A percentile compares a stretch with the other conserved stretches of the same genome.
Conservation (phyloP, 2,888 invertebrate species). For the Chaetogeoica ovagalla region DNA sequence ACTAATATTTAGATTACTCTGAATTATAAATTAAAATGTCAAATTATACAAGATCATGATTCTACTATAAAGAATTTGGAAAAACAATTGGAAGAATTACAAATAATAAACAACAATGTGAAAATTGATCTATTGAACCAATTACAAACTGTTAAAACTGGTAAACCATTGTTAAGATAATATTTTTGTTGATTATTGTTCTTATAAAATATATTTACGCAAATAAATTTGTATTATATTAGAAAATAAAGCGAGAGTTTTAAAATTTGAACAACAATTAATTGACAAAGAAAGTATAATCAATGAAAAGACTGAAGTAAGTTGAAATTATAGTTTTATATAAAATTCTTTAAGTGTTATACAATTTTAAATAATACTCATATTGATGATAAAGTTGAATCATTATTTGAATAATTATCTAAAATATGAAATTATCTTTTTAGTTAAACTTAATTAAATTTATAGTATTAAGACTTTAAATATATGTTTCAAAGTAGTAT, state of each 20-base stretch:
- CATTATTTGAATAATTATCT: no score
- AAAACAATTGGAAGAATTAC: conserved; percentile 28
- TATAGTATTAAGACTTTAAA: no score
- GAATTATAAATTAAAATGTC: conserved; percentile 40
- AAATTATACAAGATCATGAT: conserved; percentile 26
- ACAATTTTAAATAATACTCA: no score
- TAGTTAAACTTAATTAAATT: no score
- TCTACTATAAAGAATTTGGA: conserved; percentile 22
- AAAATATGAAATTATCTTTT: no score
- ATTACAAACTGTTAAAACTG: conserved; percentile 40
- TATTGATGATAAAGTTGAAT: no score
- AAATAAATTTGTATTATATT: conserved; percentile 7
- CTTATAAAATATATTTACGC: neutral
- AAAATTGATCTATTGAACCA: conserved; percentile 20
- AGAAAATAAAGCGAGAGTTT: conserved; percentile 34
- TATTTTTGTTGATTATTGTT: neutral
- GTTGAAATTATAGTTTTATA: neutral
- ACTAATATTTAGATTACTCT: conserved; percentile 13
- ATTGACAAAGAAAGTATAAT: conserved; percentile 34
- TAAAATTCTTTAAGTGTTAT: neutral
- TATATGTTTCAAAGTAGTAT: no score
- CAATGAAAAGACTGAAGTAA: conserved; percentile 46
- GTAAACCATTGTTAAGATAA: conserved; percentile 8
- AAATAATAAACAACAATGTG: conserved; percentile 2
- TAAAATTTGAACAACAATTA: conserved; percentile 42